Base-by-base conservation (phyloP, 2,113 vertebrate genomes). In the Clarias batrachus region DNA sequence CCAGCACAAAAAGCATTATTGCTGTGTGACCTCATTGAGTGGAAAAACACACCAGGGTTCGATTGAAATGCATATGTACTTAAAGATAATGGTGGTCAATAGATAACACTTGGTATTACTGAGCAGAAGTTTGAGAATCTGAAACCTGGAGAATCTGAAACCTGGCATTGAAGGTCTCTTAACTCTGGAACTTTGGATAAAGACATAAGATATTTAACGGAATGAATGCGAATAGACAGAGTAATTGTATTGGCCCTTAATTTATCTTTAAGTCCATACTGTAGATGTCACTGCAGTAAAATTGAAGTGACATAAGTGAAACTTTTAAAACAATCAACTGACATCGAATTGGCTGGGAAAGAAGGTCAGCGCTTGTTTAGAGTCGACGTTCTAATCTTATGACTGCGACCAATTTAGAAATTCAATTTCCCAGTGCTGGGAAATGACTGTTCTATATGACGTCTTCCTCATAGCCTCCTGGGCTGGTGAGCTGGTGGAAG, bases 341-440 rank as follows among this genome's bases (percentile, higher is more conserved):
- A 63, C 37, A 33, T 41, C 8, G 3, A 80, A 56, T 33, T 74
- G 57, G 52, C 33, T 70, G n/a, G 66, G 33, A 52, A 86, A 19
- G 33, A 82, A 82, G 62, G 78, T 82, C 59, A 48, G 41, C 48
- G 60, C 79, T 76, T 70, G 78, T 79, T 57, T 10, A 9, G 65
- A 71, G 27, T 84, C 54, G 11, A 48, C n/a, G 79, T 78, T 65
- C 71, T 85, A 79, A 87, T 89, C 70, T 87, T 81, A 87, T 37
- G 78, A 78, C 83, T 33, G 27, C 82, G 62, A 83, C 81, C 48
- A 83, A 89, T 85, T 80, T 83, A 85, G 65, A 82, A 87, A 89
- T 85, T 60, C 74, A 87, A 89, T 87, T 87, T 87, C 65, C 86
- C 73, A 60, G 59, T 89, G 63, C 88, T 85, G 83, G 86, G 88